Percentiles rank a stretch among this genome's conserved stretches.
phyloP scores from a whole-genome alignment of 2,797 vertebrate species.

The Dryobates pubescens region DNA sequence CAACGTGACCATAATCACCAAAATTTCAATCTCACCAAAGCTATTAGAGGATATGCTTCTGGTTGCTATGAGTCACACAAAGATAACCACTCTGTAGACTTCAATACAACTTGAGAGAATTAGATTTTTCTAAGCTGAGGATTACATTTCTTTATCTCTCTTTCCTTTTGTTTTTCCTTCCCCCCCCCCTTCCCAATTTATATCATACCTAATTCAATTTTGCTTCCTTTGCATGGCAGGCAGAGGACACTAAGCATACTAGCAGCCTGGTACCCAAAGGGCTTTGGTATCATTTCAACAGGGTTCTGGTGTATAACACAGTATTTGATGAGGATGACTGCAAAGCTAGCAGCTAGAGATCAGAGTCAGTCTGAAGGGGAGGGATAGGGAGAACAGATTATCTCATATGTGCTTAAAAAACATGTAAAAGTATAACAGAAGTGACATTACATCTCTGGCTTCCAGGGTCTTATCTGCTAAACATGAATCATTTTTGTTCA shows the following conservation, averaged over 20 bases:
- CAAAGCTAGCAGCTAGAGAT: not conserved
- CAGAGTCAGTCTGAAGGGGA: not conserved
- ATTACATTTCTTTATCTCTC: conserved; percentile 12
- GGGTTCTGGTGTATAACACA: not conserved
- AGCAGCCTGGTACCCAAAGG: not conserved
- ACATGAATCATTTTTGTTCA: not conserved
- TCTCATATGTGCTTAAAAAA: not conserved
- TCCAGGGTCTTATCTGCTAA: not conserved
- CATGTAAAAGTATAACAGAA: not conserved
- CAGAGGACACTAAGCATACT: conserved; percentile 18
- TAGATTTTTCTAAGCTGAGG: conserved; percentile 68
- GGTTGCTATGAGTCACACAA: conserved; percentile 41
- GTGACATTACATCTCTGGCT: not conserved
- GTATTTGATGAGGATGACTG: not conserved
- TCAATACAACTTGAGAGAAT: conserved; percentile 72
- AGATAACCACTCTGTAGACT: conserved; percentile 63
- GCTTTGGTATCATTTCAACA: not conserved
- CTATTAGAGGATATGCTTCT: conserved; percentile 55
- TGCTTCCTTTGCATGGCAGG: conserved; percentile 5
- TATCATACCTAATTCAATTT: not conserved
- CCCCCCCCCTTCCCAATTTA: not conserved
- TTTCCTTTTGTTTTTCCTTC: not conserved
- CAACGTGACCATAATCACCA: conserved; percentile 49
- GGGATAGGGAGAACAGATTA: not conserved
- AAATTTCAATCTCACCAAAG: conserved; percentile 64